Percentiles rank a stretch among this genome's conserved stretches.
phyloP scores from a whole-genome alignment of 2,888 invertebrate species.

The Dinocampus coccinellae region DNA sequence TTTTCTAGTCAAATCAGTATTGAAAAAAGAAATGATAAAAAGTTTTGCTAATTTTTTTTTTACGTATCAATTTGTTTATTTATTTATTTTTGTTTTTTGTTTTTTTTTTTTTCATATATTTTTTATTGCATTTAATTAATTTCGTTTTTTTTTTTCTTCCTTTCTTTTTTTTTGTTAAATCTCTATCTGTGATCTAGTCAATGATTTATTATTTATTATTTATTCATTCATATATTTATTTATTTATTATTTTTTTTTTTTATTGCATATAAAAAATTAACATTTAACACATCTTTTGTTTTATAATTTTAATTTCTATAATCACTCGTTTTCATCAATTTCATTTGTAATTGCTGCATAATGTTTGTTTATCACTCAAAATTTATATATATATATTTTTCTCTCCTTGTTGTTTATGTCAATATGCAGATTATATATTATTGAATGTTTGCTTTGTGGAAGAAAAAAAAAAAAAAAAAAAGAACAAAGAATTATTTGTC shows the following conservation, averaged over 20 bases:
- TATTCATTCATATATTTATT: too few species aligned
- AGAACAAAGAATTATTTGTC: not conserved
- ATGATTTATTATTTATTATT: too few species aligned
- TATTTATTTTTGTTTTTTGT: not conserved
- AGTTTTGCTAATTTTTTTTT: too few species aligned
- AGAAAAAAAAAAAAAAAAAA: not conserved
- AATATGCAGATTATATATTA: not conserved
- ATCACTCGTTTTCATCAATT: not conserved
- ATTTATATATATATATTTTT: too few species aligned
- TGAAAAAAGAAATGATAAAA: not conserved
- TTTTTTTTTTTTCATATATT: not conserved
- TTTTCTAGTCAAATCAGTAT: constrained; percentile 13
- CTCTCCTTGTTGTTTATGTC: not conserved
- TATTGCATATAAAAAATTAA: not conserved
- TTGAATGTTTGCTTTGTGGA: not conserved
- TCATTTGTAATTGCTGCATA: not conserved
- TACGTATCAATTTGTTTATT: too few species aligned
- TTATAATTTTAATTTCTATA: not conserved
- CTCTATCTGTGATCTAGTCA: not conserved
- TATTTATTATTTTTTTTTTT: too few species aligned
- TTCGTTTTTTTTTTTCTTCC: not conserved
- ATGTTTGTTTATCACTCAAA: not conserved
- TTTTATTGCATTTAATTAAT: not conserved
- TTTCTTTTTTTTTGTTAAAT: not conserved
- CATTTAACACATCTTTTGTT: not conserved